phyloP scores from a whole-genome alignment of 2,797 vertebrate genomes.

The Fistularia commersonii region DNA sequence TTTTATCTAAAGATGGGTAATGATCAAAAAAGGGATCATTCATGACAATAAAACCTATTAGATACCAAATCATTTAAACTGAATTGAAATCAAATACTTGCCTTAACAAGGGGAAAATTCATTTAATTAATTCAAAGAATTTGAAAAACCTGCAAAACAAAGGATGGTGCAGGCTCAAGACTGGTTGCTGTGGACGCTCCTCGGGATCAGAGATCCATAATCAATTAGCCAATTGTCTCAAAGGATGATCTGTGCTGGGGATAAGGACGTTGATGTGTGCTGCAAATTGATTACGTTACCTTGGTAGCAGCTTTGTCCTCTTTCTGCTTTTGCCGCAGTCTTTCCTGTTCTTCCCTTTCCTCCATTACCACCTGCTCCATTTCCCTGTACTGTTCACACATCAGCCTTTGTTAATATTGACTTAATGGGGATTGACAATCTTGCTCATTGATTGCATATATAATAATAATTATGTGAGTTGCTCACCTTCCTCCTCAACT shows the following conservation, averaged over 20 bases:
- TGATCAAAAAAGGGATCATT: too few relatives aligned
- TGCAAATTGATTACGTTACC: slow-evolving; percentile 66
- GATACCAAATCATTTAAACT: too few relatives aligned
- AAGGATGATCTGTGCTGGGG: neutral
- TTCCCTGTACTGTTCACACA: slow-evolving; percentile 71
- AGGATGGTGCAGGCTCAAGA: too few relatives aligned
- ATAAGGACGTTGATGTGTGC: neutral
- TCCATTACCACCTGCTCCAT: slow-evolving; percentile 82
- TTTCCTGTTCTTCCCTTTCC: slow-evolving; percentile 81
- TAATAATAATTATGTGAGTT: neutral
- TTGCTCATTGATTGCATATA: neutral
- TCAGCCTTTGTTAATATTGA: neutral
- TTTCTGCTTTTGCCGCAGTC: slow-evolving; percentile 54
- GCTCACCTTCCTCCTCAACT: slow-evolving; percentile 78
- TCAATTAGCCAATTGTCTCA: too few relatives aligned
- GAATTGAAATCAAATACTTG: too few relatives aligned
- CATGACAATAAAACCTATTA: too few relatives aligned
- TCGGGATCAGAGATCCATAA: too few relatives aligned
- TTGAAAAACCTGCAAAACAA: too few relatives aligned
- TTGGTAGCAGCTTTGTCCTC: slow-evolving; percentile 73
- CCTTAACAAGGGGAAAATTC: too few relatives aligned
- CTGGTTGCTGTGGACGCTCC: too few relatives aligned
- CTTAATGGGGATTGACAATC: neutral
- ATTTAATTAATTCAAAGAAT: too few relatives aligned
- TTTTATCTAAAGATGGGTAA: too few relatives aligned